These are phyloP conservation scores for Carterocephalus palaemon DNA, from an alignment of 2,888 invertebrate species.

Conservation along the genomic window DNA sequence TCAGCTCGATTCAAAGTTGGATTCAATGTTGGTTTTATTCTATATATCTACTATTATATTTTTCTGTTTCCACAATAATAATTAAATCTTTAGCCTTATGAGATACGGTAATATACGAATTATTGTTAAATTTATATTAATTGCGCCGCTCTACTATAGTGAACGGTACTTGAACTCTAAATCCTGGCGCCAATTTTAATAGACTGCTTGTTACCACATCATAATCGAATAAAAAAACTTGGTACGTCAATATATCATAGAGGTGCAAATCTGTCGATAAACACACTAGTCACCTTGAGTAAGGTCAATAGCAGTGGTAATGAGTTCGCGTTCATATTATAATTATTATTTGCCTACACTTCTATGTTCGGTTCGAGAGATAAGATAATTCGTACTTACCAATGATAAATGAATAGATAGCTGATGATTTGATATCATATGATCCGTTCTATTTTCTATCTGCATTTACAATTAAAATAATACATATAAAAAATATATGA, in stretches of 20 bases:
- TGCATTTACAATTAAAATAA: too few relatives aligned
- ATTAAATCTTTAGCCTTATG: too few relatives aligned
- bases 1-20: too few relatives aligned
- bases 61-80: too few relatives aligned
- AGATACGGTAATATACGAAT: too few relatives aligned
- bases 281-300: constrained; percentile 55
- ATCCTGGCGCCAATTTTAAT: constrained; percentile 25
- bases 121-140: neutral
- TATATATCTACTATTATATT: too few relatives aligned
- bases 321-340: constrained; percentile 41
- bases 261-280: constrained; percentile 59
- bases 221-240: constrained; percentile 32
- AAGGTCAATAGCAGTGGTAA: constrained; percentile 52
- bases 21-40: too few relatives aligned
- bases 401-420: too few relatives aligned
- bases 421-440: too few relatives aligned
- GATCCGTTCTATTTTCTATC: constrained; percentile 52
- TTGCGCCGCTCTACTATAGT: neutral
- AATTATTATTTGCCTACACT: constrained; percentile 29
- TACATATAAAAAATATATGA: too few relatives aligned
- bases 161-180: constrained; percentile 21
- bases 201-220: constrained; percentile 22
- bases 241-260: constrained; percentile 40
- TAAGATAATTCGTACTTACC: constrained; percentile 34
- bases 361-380: constrained; percentile 34